These are phyloP conservation scores for Pyrochroa serraticornis DNA, from an alignment of 2,888 invertebrate genomes.

Conservation along the genomic window DNA sequence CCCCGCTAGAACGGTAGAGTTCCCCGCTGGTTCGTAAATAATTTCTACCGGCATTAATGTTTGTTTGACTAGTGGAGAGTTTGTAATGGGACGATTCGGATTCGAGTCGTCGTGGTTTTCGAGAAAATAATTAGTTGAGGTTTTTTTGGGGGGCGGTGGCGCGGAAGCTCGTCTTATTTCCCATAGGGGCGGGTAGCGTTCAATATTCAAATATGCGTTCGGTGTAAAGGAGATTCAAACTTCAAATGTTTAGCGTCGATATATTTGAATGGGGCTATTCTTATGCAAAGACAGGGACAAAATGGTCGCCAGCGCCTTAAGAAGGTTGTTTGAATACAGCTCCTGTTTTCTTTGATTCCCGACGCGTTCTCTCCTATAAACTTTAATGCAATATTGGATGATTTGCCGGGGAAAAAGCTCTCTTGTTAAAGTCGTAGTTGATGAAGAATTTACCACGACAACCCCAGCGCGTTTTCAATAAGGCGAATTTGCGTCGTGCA, in stretches of 20 bases:
- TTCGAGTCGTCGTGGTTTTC: conserved; percentile 42
- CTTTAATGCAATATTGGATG: conserved; percentile 44
- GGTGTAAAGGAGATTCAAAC: conserved; percentile 48
- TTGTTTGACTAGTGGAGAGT: conserved; percentile 50
- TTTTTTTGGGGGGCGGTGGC: conserved; percentile 35
- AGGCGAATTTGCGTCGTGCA: conserved; percentile 19
- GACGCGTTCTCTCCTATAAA: conserved; percentile 42
- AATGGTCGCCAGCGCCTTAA: conserved; percentile 47
- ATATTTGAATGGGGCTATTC: conserved; percentile 52
- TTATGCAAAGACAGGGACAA: conserved; percentile 53
- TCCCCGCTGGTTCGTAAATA: conserved; percentile 54
- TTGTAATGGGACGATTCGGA: conserved; percentile 50
- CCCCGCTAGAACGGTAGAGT: conserved; percentile 31
- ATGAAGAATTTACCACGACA: conserved; percentile 17
- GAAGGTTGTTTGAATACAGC: conserved; percentile 50
- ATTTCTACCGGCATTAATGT: conserved; percentile 55
- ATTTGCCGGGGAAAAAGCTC: no score
- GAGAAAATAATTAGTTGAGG: background rate
- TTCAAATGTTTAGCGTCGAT: conserved; percentile 51
- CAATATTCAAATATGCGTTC: conserved; percentile 50
- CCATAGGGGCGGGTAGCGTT: conserved; percentile 43
- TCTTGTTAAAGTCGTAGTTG: background rate
- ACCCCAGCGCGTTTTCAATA: conserved; percentile 19
- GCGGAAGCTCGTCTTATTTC: conserved; percentile 43
- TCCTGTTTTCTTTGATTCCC: conserved; percentile 48